A percentile compares a stretch with the other conserved stretches of the same genome.
phyloP scores from a whole-genome alignment of 2,888 invertebrate genomes.

The Tetramorium bicarinatum region DNA sequence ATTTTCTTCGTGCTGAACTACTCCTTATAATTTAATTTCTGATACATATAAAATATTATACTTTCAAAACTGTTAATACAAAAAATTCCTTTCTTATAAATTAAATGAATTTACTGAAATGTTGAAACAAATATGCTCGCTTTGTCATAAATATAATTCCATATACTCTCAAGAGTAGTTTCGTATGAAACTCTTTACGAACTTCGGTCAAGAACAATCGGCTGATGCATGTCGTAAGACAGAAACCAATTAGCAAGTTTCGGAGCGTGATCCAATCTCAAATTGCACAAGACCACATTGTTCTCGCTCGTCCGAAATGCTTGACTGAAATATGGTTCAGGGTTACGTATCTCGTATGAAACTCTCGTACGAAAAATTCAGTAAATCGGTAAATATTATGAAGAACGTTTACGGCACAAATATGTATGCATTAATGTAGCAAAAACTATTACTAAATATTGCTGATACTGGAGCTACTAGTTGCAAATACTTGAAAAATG shows the following conservation, averaged over 20 bases:
- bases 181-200: background rate
- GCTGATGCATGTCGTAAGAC: slow-evolving; percentile 28
- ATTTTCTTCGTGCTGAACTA: background rate
- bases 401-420: slow-evolving; percentile 1
- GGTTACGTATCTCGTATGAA: slow-evolving; percentile 43
- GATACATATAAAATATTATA: background rate
- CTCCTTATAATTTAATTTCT: background rate
- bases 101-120: background rate
- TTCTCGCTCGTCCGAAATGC: slow-evolving; percentile 47
- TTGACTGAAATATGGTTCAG: slow-evolving; percentile 51
- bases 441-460: background rate
- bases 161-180: background rate
- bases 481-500: background rate
- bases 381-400: background rate
- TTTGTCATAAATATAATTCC: slow-evolving; percentile 6
- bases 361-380: slow-evolving; percentile 8
- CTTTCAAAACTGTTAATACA: background rate
- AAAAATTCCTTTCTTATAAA: background rate
- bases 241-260: slow-evolving; percentile 59
- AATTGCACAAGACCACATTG: slow-evolving; percentile 55
- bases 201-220: slow-evolving; percentile 49
- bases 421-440: background rate
- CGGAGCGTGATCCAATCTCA: slow-evolving; percentile 50
- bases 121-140: background rate
- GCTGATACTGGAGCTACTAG: background rate